Percentiles rank a stretch among this genome's conserved stretches.
These are phyloP conservation scores for Rhodinocichla rosea DNA, from an alignment of 2,113 vertebrate genomes.

Conservation along the genomic window DNA sequence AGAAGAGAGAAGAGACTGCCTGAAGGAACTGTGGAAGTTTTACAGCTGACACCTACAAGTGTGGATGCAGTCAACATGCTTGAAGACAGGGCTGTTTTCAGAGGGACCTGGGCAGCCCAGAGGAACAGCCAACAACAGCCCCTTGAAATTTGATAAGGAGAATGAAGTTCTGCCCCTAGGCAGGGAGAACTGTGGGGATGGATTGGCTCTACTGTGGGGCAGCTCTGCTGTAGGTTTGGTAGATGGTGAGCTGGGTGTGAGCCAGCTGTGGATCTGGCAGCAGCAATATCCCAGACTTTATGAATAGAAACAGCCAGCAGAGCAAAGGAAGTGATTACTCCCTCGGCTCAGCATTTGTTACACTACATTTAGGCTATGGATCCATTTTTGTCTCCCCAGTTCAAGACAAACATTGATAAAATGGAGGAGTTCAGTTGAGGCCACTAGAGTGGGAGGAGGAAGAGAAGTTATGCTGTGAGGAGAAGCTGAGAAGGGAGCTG, in stretches of 20 bases:
- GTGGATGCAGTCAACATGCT: not conserved
- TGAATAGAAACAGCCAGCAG: not conserved
- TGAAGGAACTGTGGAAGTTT: not conserved
- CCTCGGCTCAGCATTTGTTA: not conserved
- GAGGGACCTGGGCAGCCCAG: not conserved
- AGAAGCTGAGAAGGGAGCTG: not conserved
- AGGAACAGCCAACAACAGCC: not conserved
- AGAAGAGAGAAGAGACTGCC: not conserved
- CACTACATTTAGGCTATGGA: not conserved
- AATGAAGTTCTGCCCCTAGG: not conserved
- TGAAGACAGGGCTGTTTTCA: accelerated
- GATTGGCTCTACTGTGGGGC: not conserved
- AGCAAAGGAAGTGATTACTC: not conserved
- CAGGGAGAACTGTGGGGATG: not conserved
- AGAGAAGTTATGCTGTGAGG: not conserved
- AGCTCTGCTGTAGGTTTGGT: not conserved
- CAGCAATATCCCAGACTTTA: not conserved
- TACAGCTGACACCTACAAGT: not conserved
- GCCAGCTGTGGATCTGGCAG: not conserved
- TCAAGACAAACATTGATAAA: not conserved
- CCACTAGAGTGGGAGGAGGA: not conserved
- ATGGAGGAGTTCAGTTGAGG: not conserved
- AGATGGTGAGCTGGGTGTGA: not conserved
- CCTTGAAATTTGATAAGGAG: not conserved
- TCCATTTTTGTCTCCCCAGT: not conserved